These are phyloP conservation scores for Dendrocincla fuliginosa DNA, from an alignment of 2,797 vertebrate species.

Conservation along the genomic window DNA sequence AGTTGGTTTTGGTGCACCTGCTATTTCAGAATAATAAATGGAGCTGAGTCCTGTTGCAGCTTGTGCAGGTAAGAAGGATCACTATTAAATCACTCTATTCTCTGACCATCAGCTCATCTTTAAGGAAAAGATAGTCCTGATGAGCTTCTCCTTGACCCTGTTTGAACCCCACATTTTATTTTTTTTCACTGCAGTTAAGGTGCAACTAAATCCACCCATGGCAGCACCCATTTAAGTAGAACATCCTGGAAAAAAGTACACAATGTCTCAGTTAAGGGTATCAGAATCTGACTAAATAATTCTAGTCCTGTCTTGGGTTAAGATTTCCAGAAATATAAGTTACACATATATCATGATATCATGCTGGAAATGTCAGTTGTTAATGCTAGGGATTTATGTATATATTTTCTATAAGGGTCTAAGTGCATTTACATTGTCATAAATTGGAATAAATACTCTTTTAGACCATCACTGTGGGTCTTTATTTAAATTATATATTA, in stretches of 20 bases:
- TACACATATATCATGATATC: background rate
- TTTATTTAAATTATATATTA: background rate
- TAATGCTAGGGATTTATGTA: background rate
- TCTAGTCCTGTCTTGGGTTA: background rate
- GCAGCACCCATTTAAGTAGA: background rate
- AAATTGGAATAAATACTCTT: background rate
- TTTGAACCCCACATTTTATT: background rate
- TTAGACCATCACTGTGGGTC: background rate
- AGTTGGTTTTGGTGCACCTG: background rate
- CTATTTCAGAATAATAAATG: slow-evolving; percentile 23
- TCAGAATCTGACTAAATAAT: background rate
- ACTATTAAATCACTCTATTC: background rate
- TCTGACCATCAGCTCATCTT: background rate
- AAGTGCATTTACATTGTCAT: background rate
- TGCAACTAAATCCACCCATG: too few species aligned
- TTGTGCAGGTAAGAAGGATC: background rate
- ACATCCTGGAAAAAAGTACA: background rate
- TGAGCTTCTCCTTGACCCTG: background rate
- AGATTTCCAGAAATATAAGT: background rate
- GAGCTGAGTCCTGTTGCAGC: background rate
- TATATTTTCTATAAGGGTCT: background rate
- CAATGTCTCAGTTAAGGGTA: background rate
- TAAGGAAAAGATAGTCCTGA: background rate
- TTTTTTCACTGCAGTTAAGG: too few species aligned
- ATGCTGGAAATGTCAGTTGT: background rate